Evolutionary conservation across 1,140 invertebrate species (phyloP).

Genomic region (Hormaphis cornu): DNA sequence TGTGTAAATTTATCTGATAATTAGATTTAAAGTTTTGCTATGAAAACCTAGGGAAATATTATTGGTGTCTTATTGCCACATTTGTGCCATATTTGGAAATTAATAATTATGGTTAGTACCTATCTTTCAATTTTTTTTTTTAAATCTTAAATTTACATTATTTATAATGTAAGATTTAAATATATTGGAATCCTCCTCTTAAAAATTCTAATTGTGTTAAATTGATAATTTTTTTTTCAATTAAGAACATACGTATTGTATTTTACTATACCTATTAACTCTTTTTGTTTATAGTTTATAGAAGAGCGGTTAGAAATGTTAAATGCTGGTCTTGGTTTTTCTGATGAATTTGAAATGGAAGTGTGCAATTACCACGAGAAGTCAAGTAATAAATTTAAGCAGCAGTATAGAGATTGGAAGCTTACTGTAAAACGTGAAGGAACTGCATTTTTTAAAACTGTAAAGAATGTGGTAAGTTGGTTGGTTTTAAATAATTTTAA

Average conservation of each 20-base stretch:
- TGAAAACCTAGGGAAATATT: neutral
- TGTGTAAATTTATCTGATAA: constrained; percentile 19
- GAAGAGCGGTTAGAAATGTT: constrained; percentile 82
- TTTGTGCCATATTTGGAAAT: no score
- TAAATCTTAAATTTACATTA: no score
- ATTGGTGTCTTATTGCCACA: no score
- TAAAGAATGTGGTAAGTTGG: constrained; percentile 58
- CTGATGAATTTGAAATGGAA: constrained; percentile 91
- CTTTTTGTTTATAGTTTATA: constrained; percentile 61
- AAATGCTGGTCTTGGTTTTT: constrained; percentile 77
- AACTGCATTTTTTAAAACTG: constrained; percentile 60
- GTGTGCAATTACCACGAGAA: constrained; percentile 76
- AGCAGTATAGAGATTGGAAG: constrained; percentile 68
- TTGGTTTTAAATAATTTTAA: no score
- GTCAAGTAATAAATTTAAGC: constrained; percentile 61
- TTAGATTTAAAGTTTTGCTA: neutral
- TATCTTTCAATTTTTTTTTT: no score
- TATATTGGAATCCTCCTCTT: no score
- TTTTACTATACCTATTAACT: neutral
- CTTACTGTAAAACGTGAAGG: constrained; percentile 55
- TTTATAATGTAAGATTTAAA: no score
- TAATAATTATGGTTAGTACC: no score
- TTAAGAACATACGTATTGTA: neutral
- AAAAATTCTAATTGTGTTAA: neutral
- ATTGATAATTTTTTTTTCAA: neutral